phyloP scores from a whole-genome alignment of 2,888 invertebrate species.

The Drosophila siamana region DNA sequence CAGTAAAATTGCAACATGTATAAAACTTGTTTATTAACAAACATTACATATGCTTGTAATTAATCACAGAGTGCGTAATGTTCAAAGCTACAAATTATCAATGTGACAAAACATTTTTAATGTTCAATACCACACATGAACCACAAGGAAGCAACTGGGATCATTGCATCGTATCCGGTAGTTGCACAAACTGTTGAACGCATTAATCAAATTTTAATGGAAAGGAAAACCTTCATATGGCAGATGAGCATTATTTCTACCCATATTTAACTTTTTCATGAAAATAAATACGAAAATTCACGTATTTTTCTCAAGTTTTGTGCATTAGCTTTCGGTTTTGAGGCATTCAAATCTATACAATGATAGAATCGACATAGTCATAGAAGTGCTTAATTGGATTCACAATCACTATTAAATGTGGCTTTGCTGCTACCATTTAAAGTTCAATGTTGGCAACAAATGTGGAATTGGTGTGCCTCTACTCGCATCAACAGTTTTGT shows the following conservation, averaged over 20 bases:
- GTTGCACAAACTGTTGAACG: constrained; percentile 46
- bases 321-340: constrained; percentile 6
- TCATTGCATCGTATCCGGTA: constrained; percentile 11
- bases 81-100: constrained; percentile 5
- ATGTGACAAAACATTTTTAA: constrained; percentile 22
- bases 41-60: constrained; percentile 30
- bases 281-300: too few species aligned
- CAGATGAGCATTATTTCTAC: constrained; percentile 67
- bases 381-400: constrained; percentile 32
- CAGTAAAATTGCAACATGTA: background rate
- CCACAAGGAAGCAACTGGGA: background rate
- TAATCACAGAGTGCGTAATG: constrained; percentile 38
- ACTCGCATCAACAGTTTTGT: constrained; percentile 34
- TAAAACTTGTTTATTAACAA: constrained; percentile 38
- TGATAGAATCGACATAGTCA: background rate
- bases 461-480: constrained; percentile 64
- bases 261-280: constrained; percentile 56
- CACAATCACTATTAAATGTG: constrained; percentile 59
- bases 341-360: constrained; percentile 3
- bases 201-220: constrained; percentile 65
- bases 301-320: constrained; percentile 30
- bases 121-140: background rate
- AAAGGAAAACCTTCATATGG: constrained; percentile 61
- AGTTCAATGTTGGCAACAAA: constrained; percentile 77
- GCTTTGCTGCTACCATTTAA: constrained; percentile 73